Percentiles rank a stretch among this genome's conserved stretches.
These are phyloP conservation scores for Cervus canadensis DNA, from an alignment of 2,113 vertebrate genomes.

Conservation along the genomic window DNA sequence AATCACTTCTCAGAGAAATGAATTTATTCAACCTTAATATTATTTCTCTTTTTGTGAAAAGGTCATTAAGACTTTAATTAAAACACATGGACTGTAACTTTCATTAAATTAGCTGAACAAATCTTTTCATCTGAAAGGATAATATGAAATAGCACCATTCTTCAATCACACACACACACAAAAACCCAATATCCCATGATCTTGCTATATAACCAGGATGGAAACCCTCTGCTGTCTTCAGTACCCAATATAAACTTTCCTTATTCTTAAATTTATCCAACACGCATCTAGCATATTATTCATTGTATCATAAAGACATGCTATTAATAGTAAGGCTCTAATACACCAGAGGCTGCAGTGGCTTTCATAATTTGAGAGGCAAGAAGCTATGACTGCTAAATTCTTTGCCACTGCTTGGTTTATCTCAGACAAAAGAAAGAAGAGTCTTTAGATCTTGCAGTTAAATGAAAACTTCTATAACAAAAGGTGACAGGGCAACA, in stretches of 20 bases:
- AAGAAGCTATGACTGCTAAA: background rate
- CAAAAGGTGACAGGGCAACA: background rate
- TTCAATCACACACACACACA: background rate
- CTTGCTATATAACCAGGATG: conserved; percentile 25
- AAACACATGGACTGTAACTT: background rate
- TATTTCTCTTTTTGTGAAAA: background rate
- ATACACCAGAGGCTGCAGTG: background rate
- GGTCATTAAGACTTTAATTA: conserved; percentile 4
- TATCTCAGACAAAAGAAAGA: conserved; percentile 32
- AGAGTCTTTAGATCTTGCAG: background rate
- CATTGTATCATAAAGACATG: background rate
- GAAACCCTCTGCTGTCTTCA: conserved; percentile 5
- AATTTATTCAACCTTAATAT: background rate
- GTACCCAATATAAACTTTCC: background rate
- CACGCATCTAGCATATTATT: background rate
- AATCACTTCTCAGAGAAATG: conserved; percentile 30
- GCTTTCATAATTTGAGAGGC: background rate
- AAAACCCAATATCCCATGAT: background rate
- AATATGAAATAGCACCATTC: background rate
- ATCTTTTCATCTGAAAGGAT: conserved; percentile 22
- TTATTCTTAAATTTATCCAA: conserved; percentile 22
- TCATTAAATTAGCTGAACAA: conserved; percentile 30
- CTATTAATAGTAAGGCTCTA: background rate
- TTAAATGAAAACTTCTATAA: background rate
- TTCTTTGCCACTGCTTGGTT: background rate